Conservation (phyloP, 2,888 invertebrate species). For the Yponomeuta evonymella region DNA sequence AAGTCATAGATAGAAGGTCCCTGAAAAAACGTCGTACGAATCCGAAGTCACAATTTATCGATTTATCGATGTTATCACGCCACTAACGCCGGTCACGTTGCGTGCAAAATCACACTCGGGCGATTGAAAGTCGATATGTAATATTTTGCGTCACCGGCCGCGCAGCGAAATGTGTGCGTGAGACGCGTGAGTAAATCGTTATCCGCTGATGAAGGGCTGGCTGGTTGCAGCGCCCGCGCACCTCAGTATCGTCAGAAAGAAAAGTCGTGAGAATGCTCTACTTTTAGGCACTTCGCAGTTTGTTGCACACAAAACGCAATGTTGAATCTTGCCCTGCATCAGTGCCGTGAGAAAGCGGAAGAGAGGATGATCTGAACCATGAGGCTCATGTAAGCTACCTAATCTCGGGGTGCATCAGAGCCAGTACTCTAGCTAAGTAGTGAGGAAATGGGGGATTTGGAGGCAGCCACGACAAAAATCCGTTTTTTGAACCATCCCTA, state of each 20-base stretch:
- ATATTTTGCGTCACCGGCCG: conserved; percentile 5
- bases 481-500: too few species aligned
- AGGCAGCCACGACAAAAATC: too few species aligned
- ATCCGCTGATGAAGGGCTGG: conserved; percentile 10
- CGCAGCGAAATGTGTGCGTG: conserved; percentile 42
- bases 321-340: too few species aligned
- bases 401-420: too few species aligned
- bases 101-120: background rate
- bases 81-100: background rate
- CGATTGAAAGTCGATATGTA: conserved; percentile 16
- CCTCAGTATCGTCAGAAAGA: background rate
- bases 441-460: too few species aligned
- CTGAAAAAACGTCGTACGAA: too few species aligned
- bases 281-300: background rate
- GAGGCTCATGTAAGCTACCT: too few species aligned
- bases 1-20: too few species aligned
- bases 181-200: conserved; percentile 22
- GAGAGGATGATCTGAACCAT: too few species aligned
- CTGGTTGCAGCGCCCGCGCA: background rate
- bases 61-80: background rate
- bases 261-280: background rate
- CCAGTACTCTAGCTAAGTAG: too few species aligned
- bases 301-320: too few species aligned
- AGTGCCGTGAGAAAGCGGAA: too few species aligned
- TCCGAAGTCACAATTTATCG: background rate